Evolutionary conservation across 2,888 invertebrate genomes (phyloP), one percentile per base, ranked within the genome.

Genomic region (Epicampocera succincta): DNA sequence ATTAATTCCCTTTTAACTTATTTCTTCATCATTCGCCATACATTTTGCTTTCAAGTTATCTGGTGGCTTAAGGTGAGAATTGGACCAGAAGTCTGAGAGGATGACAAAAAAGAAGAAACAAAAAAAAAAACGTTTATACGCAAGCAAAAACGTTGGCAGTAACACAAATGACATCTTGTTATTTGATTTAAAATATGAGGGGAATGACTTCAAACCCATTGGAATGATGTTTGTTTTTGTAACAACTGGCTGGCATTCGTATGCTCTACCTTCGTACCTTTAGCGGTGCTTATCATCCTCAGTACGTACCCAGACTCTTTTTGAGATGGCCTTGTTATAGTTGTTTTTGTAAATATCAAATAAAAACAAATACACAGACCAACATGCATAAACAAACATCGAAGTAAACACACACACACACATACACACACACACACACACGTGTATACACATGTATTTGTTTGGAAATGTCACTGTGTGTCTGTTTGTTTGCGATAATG

Each of bases 401-500:
- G 1, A 6, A n/a, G 3, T 38, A 33, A 29, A 50, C 65, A 33
- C 48, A 50, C 65, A 81, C 78, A 83, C 76, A 83, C 82, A 44
- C 61, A n/a, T 33, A n/a, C 46, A 56, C 11, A 19, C n/a, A 33
- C 48, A 50, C 65, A 81, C 78, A 83, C 76, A 83, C 82, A 44
- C 61, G 19, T 48, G 15, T 4, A n/a, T 33, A n/a, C 46, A 56
- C 11, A 19, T 8, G 19, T 12, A 21, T 73, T 44, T 25, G 4
- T 65, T 76, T 76, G n/a, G 61, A 1, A 63, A 54, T 60, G 74
- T 81, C 79, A 65, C 48, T 84, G 50, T 76, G 71, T 58, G 66
- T 60, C 72, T 82, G 85, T 83, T 80, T 83, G 80, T 46, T 69
- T 82, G 60, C 52, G 75, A 79, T 76, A 83, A 80, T 82, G 82